These are phyloP conservation scores for Cephalotes varians DNA, from an alignment of 2,888 invertebrate genomes.

Conservation along the genomic window DNA sequence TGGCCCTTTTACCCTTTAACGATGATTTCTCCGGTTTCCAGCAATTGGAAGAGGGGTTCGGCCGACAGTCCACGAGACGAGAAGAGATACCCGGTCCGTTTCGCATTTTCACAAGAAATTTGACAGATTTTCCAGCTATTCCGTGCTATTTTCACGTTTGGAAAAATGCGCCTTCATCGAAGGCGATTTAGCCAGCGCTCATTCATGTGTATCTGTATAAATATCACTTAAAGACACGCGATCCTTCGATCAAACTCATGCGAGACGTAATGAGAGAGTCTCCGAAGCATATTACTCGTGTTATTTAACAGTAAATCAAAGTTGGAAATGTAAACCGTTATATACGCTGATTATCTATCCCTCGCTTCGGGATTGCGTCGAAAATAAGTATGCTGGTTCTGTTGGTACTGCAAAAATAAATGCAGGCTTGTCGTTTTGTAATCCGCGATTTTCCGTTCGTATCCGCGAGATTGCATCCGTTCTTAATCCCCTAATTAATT, in stretches of 20 bases:
- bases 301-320: slow-evolving; percentile 48
- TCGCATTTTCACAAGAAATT: slow-evolving; percentile 70
- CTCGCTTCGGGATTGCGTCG: slow-evolving; percentile 12
- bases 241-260: slow-evolving; percentile 37
- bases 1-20: slow-evolving; percentile 77
- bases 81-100: neutral
- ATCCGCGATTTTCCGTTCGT: neutral
- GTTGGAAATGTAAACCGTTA: slow-evolving; percentile 25
- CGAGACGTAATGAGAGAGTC: slow-evolving; percentile 24
- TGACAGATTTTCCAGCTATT: neutral
- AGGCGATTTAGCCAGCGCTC: neutral
- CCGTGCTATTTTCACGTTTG: neutral
- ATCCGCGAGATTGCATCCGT: neutral
- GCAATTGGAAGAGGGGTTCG: slow-evolving; percentile 66
- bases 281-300: slow-evolving; percentile 37
- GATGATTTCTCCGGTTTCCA: slow-evolving; percentile 73
- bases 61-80: slow-evolving; percentile 3
- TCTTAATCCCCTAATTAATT: slow-evolving; percentile 16
- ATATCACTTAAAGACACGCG: slow-evolving; percentile 56
- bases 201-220: slow-evolving; percentile 33
- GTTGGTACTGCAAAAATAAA: neutral
- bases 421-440: neutral
- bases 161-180: neutral
- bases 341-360: neutral
- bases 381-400: slow-evolving; percentile 1